Evolutionary conservation across 2,888 invertebrate species (phyloP), one percentile per base, ranked within the genome.

Genomic region (Drepana falcataria): DNA sequence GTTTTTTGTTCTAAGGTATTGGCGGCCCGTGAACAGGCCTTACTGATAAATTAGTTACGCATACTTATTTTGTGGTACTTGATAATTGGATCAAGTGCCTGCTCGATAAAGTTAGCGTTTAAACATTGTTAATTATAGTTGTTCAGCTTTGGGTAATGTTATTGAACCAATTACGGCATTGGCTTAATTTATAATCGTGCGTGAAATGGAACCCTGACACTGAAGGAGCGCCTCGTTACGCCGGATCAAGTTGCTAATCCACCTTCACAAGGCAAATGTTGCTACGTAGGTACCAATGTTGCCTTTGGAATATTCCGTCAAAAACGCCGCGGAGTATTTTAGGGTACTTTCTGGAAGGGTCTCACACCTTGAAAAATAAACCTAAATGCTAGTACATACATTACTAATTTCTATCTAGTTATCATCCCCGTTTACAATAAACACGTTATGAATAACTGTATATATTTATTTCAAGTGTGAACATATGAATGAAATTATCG

Each of bases 141-240:
- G 49, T 49, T 49, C 35, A 21, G 35, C 49, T 49, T 49, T 49
- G n/a, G 21, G 21, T 21, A 21, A 37, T 3, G 37, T 5, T 37
- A 4, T 37, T 37, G 4, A 33, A 7, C 33, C 40, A 34, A 51
- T 41, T 48, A 51, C 49, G 34, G 40, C 51, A 51, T 51, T 35
- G 40, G 35, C 7, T 35, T 33, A 48, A 48, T 53, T 51, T 54
- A 9, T 47, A 69, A 68, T 57, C 47, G 40, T 44, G 59, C 65
- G 55, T 68, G 63, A 69, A 69, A 61, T 68, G 65, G 59, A 65
- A 69, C 60, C 55, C 53, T 68, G 68, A 60, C 60, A 60, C 59
- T 61, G 60, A 53, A 56, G 53, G 53, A 57, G 48, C 58, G 54
- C 52, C 55, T 58, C 59, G 64, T 48, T 57, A 60, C 59, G 59